Base-by-base conservation (phyloP, 2,888 invertebrate species). In the Acanthopleura granulata region DNA sequence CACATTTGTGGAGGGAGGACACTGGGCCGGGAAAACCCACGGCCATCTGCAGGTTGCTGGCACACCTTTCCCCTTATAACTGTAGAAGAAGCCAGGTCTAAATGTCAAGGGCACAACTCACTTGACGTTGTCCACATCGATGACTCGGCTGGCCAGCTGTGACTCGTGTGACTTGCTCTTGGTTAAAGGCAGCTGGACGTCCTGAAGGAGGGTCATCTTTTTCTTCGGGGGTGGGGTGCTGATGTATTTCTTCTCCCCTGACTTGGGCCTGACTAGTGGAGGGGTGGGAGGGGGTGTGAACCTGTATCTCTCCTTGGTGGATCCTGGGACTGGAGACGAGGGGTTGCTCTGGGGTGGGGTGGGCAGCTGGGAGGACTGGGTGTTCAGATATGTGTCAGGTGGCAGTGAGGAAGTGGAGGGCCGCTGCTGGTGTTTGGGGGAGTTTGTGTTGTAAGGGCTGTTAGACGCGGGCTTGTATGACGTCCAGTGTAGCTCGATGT, bases 111-210 rank as follows among this genome's bases (percentile, higher is more conserved):
- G 15, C 25, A 62, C 22, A 12, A 81, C 81, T 81, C 78, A 87
- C 87, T 83, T 86, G 66, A 85, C 83, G 40, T 85, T 83, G 77
- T 90, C 89, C 82, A 87, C 85, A 76, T 85, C 86, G 83, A 94
- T 93, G 78, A 93, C 92, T 85, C 93, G 92, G 88, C 93, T 93
- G 73, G 93, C 94, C 78, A 96, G 92, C 90, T 97, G 96, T 18
- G 96, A 96, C 91, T 97, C 97, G 91, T 97, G 96, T 66, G 97
- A 97, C 88, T 95, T 95, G 79, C 97, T 97, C 91, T 97, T 96
- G 77, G 95, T 95, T 82, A 97, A 92, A 12, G 86, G 84, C n/a
- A 84, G 82, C 57, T 88, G 88, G 16, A 95, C 94, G 87, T 91
- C 93, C 25, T 93, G 92, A 82, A 92, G 87, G 75, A 92, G 88